Conservation (phyloP, 23 tunicate genomes). For the Styela plicata region DNA sequence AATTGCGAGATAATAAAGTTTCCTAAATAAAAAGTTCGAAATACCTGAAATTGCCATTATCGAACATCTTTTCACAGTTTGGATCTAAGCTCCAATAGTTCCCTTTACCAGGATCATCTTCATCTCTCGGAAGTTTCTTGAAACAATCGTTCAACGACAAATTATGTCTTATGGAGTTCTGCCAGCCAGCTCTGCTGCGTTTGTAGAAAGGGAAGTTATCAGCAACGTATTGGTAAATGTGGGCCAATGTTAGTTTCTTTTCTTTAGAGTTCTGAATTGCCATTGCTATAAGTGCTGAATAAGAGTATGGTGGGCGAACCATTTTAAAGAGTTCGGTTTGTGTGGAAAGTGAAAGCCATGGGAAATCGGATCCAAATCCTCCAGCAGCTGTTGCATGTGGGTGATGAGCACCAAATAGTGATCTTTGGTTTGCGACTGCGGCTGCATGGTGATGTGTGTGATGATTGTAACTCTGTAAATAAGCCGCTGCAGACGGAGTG, state of each 20-base stretch:
- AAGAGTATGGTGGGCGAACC: constrained; percentile 97
- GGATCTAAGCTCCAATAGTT: constrained; percentile 97
- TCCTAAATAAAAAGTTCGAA: no score
- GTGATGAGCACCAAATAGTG: constrained; percentile 56
- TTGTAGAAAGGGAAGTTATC: constrained; percentile 98
- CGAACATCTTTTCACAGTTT: constrained; percentile 98
- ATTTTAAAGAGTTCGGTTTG: constrained; percentile 95
- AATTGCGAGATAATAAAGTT: no score
- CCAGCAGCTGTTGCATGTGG: constrained; percentile 41
- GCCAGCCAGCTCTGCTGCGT: constrained; percentile 96
- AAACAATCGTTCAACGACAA: constrained; percentile 94
- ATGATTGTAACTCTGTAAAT: constrained; percentile 66
- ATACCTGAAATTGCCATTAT: constrained; percentile 98
- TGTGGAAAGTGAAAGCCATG: constrained; percentile 90
- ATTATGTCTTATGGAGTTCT: constrained; percentile 95
- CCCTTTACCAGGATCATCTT: constrained; percentile 98
- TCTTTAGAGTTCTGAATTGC: constrained; percentile 98
- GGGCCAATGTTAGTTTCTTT: constrained; percentile 89
- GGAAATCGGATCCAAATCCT: constrained; percentile 71
- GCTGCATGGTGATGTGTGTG: constrained; percentile 37
- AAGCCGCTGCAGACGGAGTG: constrained; percentile 41
- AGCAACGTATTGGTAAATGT: constrained; percentile 92
- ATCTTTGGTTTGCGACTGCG: constrained; percentile 57
- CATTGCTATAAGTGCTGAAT: constrained; percentile 96
- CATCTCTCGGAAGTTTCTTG: constrained; percentile 96